Evolutionary conservation across 2,113 vertebrate species (phyloP).

Genomic region (Neodon shergylaensis): DNA sequence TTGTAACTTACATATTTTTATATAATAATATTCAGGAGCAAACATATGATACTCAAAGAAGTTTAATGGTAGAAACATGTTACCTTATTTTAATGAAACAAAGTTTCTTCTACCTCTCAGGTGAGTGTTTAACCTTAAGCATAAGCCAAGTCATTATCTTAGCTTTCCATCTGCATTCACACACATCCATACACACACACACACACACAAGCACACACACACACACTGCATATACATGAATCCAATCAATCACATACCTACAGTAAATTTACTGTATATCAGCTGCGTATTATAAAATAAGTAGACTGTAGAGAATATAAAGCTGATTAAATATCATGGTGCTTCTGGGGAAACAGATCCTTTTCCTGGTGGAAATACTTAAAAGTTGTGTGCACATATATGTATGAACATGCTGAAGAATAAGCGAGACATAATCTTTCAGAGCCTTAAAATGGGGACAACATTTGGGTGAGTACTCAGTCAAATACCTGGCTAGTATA

Average conservation of each 20-base stretch:
- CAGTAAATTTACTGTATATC: background rate
- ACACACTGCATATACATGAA: background rate
- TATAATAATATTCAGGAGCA: slow-evolving; percentile 54
- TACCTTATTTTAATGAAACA: slow-evolving; percentile 46
- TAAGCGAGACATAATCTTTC: background rate
- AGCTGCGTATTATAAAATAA: background rate
- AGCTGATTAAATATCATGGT: background rate
- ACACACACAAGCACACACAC: background rate
- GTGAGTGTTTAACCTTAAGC: background rate
- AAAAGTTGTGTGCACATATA: background rate
- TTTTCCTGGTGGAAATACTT: background rate
- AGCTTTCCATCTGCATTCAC: background rate
- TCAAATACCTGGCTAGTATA: background rate
- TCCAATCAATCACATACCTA: background rate
- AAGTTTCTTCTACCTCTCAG: slow-evolving; percentile 18
- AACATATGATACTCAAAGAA: slow-evolving; percentile 43
- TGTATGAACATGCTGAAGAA: background rate
- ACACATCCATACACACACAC: background rate
- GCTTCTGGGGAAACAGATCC: background rate
- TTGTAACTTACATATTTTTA: slow-evolving; percentile 47
- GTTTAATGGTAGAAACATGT: slow-evolving; percentile 7
- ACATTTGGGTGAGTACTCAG: background rate
- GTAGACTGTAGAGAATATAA: background rate
- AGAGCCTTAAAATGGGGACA: background rate
- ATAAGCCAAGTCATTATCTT: background rate